Conservation (phyloP, 2,888 invertebrate species). For the Papilio gigon region DNA sequence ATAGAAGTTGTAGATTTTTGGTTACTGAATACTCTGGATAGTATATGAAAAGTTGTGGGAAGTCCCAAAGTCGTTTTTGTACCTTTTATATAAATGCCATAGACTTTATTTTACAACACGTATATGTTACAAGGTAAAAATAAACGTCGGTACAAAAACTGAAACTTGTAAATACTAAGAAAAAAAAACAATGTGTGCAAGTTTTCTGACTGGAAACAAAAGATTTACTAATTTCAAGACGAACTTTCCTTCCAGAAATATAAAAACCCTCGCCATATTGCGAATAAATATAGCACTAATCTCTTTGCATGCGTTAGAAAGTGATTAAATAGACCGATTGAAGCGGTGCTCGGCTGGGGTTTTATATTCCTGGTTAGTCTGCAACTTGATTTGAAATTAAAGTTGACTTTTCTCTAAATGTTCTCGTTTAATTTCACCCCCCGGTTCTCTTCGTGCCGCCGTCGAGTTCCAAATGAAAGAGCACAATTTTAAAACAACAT, state of each 20-base stretch:
- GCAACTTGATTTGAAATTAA: background rate
- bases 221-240: background rate
- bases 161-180: too few species aligned
- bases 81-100: constrained; percentile 19
- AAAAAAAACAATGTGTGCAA: background rate
- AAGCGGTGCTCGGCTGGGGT: too few species aligned
- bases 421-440: background rate
- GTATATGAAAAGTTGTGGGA: constrained; percentile 14
- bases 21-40: constrained; percentile 9
- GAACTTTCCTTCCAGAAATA: background rate
- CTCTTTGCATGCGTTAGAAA: too few species aligned
- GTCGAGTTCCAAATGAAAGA: constrained; percentile 61
- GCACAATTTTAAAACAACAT: constrained; percentile 81
- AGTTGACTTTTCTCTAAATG: background rate
- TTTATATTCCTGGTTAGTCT: too few species aligned
- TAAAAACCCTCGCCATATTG: too few species aligned
- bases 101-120: background rate
- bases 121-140: background rate
- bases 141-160: background rate
- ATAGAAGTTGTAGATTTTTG: background rate
- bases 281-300: too few species aligned
- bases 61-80: constrained; percentile 31
- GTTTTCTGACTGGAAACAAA: background rate
- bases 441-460: background rate
- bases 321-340: too few species aligned